Conservation (phyloP, 2,888 invertebrate genomes). For the Dolomedes plantarius region DNA sequence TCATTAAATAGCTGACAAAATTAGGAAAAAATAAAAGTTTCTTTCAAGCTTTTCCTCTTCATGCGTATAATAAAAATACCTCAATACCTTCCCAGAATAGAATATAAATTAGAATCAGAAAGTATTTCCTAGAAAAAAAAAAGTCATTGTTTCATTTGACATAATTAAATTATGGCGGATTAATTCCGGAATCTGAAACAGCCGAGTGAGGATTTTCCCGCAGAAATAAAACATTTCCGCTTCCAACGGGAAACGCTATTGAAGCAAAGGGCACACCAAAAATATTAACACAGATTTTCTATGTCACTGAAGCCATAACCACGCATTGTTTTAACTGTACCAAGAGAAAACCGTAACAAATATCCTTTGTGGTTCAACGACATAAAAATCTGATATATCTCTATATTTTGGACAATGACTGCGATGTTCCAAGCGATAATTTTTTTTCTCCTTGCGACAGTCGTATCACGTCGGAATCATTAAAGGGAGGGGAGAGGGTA, state of each 20-base stretch:
- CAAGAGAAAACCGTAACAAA: neutral
- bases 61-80: too few species aligned
- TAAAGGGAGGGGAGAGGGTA: neutral
- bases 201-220: too few species aligned
- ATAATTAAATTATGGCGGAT: too few species aligned
- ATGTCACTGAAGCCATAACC: neutral
- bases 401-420: constrained; percentile 12
- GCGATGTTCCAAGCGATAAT: constrained; percentile 4
- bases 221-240: neutral
- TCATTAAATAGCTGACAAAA: too few species aligned
- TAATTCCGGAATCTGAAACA: too few species aligned
- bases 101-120: too few species aligned
- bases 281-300: constrained; percentile 5
- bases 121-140: too few species aligned
- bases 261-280: neutral
- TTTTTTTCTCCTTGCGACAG: neutral
- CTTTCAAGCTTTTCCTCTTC: too few species aligned
- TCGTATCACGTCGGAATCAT: constrained; percentile 6
- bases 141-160: too few species aligned
- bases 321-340: constrained; percentile 6
- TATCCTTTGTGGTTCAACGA: constrained; percentile 19
- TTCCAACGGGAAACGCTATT: neutral
- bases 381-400: constrained; percentile 36
- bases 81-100: too few species aligned
- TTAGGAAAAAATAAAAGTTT: too few species aligned